Evolutionary conservation across 1,140 invertebrate genomes (phyloP).

Genomic region (Atta colombica): DNA sequence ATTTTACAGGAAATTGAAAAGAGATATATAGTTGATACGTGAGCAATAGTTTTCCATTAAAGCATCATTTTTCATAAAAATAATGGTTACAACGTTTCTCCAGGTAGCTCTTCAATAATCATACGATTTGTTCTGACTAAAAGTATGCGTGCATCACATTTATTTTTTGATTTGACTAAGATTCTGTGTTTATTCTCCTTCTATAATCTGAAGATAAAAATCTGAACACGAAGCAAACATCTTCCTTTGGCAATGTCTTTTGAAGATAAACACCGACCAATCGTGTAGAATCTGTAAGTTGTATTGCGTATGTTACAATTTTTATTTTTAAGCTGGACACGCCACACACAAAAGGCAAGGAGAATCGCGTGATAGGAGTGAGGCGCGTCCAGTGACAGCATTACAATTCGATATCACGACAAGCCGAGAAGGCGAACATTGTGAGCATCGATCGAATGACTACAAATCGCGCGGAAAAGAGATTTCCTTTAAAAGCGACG

Average conservation of each 20-base stretch:
- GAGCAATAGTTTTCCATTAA: too few relatives aligned
- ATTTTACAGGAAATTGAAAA: too few relatives aligned
- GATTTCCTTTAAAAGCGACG: slow-evolving; percentile 45
- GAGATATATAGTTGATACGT: too few relatives aligned
- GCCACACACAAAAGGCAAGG: slow-evolving; percentile 21
- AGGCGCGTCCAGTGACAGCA: slow-evolving; percentile 42
- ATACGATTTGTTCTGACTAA: background rate
- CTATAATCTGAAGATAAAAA: background rate
- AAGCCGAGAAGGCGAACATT: slow-evolving; percentile 2
- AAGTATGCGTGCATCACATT: background rate
- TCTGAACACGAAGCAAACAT: background rate
- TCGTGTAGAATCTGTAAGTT: background rate
- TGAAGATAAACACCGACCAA: background rate
- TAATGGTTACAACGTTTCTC: too few relatives aligned
- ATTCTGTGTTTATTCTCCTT: background rate
- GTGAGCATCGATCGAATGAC: slow-evolving; percentile 16
- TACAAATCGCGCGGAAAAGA: slow-evolving; percentile 49
- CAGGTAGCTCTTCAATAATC: too few relatives aligned
- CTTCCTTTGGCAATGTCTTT: background rate
- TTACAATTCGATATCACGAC: slow-evolving; percentile 44
- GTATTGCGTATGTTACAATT: slow-evolving; percentile 7
- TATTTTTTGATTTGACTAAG: background rate
- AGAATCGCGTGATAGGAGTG: slow-evolving; percentile 30
- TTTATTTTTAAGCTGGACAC: slow-evolving; percentile 27
- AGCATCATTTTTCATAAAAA: too few relatives aligned